A percentile compares a stretch with the other conserved stretches of the same genome.
phyloP scores from a whole-genome alignment of 2,797 vertebrate genomes.

The Tragopan temminckii region DNA sequence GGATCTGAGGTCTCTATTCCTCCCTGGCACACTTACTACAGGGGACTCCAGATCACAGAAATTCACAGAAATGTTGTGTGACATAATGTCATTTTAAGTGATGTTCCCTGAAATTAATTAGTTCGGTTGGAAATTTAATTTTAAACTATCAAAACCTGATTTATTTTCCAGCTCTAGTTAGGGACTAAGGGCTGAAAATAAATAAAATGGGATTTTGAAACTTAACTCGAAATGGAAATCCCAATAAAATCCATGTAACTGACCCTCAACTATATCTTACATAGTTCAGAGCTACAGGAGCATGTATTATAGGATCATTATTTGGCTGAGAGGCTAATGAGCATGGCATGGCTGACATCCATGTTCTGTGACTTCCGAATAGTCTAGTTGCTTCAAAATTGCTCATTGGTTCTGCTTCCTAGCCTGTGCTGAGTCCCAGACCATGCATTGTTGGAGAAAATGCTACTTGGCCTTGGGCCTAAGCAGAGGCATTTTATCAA shows the following conservation, averaged over 20 bases:
- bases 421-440: neutral
- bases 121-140: neutral
- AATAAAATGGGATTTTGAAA: neutral
- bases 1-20: neutral
- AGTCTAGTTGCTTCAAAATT: neutral
- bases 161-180: neutral
- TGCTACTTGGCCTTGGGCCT: fast-evolving
- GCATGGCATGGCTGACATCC: neutral
- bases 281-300: neutral
- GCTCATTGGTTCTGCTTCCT: neutral
- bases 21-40: neutral
- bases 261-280: neutral
- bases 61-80: neutral
- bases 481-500: neutral
- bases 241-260: neutral
- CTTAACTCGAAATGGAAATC: neutral
- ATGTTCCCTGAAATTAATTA: neutral
- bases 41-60: neutral
- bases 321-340: neutral
- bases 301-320: neutral
- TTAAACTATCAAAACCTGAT: neutral
- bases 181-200: neutral
- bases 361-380: neutral
- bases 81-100: neutral
- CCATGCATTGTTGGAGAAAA: neutral